Percentiles rank a stretch among this genome's conserved stretches.
phyloP scores from a whole-genome alignment of 2,113 vertebrate genomes.

The Excalfactoria chinensis region DNA sequence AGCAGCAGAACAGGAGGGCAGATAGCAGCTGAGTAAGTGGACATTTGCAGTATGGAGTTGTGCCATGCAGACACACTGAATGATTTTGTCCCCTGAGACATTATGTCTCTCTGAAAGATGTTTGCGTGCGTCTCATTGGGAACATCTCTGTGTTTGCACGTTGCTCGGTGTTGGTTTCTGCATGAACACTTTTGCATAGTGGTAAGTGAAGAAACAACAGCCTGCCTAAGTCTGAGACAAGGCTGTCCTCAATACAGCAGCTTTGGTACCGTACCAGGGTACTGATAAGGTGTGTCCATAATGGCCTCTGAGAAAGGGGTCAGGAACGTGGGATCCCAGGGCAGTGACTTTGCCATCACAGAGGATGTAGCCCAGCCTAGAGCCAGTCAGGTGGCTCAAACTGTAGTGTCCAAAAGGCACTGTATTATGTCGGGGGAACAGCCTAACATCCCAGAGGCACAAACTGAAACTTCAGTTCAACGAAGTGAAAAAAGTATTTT shows the following conservation, averaged over 20 bases:
- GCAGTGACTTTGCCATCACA: background rate
- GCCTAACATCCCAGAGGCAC: background rate
- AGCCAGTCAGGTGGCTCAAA: background rate
- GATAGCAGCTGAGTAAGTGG: background rate
- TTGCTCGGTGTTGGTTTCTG: background rate
- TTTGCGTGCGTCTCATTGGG: background rate
- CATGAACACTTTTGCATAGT: background rate
- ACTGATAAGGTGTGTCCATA: background rate
- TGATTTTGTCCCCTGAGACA: background rate
- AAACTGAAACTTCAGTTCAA: background rate
- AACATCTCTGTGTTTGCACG: background rate
- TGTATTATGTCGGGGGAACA: background rate
- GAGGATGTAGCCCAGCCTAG: background rate
- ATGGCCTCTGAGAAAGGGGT: background rate
- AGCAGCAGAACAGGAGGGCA: background rate
- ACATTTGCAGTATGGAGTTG: background rate
- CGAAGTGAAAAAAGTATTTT: background rate
- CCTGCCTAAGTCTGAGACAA: background rate
- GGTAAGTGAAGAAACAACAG: background rate
- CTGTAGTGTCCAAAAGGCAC: fast-evolving
- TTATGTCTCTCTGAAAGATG: background rate
- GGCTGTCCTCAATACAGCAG: background rate
- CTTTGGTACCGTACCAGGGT: background rate
- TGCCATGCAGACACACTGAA: background rate
- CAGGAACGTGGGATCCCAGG: background rate